Percentiles rank a stretch among this genome's conserved stretches.
Conservation (phyloP, 2,113 vertebrate genomes). For the Ptilorrhoa leucosticta region DNA sequence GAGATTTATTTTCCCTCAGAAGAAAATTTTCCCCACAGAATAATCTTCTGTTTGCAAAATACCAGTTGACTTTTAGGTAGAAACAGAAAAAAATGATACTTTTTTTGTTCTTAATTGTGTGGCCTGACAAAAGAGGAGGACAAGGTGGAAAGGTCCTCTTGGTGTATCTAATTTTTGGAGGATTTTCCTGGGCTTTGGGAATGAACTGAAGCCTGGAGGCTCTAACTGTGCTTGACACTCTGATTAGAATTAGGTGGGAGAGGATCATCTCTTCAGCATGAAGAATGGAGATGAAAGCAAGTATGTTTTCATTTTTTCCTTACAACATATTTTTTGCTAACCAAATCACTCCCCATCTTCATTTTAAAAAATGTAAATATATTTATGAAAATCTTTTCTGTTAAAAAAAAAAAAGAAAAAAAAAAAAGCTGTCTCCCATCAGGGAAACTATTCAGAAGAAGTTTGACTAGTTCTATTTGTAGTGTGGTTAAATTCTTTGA, state of each 20-base stretch:
- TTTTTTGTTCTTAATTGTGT: background rate
- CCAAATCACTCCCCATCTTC: background rate
- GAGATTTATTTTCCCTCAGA: background rate
- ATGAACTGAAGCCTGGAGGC: background rate
- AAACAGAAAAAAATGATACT: background rate
- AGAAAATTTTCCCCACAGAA: background rate
- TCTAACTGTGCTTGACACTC: background rate
- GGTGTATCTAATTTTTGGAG: background rate
- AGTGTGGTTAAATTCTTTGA: background rate
- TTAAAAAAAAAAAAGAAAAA: background rate
- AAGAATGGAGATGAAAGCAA: background rate
- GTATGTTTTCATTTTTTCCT: background rate
- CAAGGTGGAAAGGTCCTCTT: background rate
- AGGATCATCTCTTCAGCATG: background rate
- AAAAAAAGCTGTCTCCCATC: background rate
- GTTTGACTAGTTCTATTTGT: background rate
- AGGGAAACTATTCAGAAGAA: background rate
- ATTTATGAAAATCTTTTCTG: background rate
- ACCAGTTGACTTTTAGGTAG: background rate
- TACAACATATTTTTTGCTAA: background rate
- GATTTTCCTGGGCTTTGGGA: background rate
- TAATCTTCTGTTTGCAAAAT: background rate
- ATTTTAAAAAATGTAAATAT: background rate
- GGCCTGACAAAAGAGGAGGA: background rate
- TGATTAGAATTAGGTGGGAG: background rate